phyloP scores from a whole-genome alignment of 2,113 vertebrate species.

The Pseudonaja textilis region DNA sequence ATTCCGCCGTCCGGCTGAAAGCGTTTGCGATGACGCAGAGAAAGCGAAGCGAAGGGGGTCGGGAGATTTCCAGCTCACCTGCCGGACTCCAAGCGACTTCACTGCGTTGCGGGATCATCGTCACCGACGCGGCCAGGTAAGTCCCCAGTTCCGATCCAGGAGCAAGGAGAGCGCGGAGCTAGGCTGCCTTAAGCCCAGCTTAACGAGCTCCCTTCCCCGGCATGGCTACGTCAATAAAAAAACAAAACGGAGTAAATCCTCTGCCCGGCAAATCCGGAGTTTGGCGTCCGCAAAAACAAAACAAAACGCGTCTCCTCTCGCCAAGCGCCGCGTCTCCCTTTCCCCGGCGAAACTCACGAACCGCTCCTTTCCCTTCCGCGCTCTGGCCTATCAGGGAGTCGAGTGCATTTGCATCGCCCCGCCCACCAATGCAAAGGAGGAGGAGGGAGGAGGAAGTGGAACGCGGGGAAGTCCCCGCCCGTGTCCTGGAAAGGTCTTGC shows the following conservation, averaged over 20 bases:
- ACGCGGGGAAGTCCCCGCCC: not conserved
- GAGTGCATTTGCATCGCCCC: not conserved
- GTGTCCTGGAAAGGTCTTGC: not conserved
- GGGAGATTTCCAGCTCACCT: not conserved
- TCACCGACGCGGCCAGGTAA: not conserved
- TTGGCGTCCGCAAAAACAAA: not conserved
- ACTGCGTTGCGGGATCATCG: slow-evolving; percentile 9
- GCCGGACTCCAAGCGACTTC: slow-evolving; percentile 7
- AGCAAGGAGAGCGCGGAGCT: not conserved
- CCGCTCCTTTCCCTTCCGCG: not conserved
- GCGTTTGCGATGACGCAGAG: not conserved
- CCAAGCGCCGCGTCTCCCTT: not conserved
- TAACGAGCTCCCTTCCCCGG: not conserved
- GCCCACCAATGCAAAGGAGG: not conserved
- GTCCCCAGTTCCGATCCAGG: not conserved
- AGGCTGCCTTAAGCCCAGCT: not conserved
- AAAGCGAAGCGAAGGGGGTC: not conserved
- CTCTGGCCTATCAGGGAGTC: not conserved
- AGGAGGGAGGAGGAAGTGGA: not conserved
- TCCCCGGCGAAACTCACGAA: not conserved
- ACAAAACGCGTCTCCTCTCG: not conserved
- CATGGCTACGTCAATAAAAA: not conserved
- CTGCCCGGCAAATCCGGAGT: not conserved
- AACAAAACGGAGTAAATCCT: not conserved
- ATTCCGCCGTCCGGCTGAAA: not conserved